A percentile compares a stretch with the other conserved stretches of the same genome.
Conservation (phyloP, 2,113 vertebrate species). For the Petromus typicus region DNA sequence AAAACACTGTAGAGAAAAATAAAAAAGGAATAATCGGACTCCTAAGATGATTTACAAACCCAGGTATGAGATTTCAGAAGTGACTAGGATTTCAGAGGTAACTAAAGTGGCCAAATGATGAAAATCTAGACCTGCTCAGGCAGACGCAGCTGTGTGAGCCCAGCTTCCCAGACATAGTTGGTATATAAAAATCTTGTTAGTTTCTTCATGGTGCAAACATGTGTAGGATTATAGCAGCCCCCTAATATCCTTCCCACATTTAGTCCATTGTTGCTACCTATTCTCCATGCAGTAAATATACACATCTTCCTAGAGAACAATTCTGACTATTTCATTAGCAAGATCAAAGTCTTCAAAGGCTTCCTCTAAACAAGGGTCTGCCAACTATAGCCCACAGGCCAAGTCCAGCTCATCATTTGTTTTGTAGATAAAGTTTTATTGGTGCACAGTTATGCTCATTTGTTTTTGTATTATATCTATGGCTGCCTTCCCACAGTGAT, state of each 20-base stretch:
- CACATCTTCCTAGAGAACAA: neutral
- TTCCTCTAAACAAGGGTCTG: neutral
- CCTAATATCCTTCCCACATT: neutral
- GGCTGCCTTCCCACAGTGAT: neutral
- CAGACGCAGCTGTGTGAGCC: neutral
- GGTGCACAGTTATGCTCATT: neutral
- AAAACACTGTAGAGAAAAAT: slow-evolving; percentile 49
- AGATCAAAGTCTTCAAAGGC: neutral
- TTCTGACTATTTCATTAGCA: neutral
- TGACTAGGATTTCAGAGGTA: slow-evolving; percentile 60
- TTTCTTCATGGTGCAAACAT: slow-evolving; percentile 16
- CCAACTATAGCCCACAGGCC: neutral
- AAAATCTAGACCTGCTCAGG: slow-evolving; percentile 58
- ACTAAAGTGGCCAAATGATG: slow-evolving; percentile 37
- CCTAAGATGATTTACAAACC: slow-evolving; percentile 59
- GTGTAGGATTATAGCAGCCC: neutral
- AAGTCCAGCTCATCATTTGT: neutral
- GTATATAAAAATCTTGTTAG: neutral
- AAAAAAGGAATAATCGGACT: slow-evolving; percentile 58
- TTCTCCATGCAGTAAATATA: neutral
- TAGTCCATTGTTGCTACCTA: neutral
- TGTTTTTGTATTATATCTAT: neutral
- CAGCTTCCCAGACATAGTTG: slow-evolving; percentile 42
- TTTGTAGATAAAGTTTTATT: slow-evolving; percentile 42
- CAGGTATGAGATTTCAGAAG: slow-evolving; percentile 29